A percentile compares a stretch with the other conserved stretches of the same genome.
Conservation (phyloP, 2,888 invertebrate species). For the Tanypteryx hageni region DNA sequence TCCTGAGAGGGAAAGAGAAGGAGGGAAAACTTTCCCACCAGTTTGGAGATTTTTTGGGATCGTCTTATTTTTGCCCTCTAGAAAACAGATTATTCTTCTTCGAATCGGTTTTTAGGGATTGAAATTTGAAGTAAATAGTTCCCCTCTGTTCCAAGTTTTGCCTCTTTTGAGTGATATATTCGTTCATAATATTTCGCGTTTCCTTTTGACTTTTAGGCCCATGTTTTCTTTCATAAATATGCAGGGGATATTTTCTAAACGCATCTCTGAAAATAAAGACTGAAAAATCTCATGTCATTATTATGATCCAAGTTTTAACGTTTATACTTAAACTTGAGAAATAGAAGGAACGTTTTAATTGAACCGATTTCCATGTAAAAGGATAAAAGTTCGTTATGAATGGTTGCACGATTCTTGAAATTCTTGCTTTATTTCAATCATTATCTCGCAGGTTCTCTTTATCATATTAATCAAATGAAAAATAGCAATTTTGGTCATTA, state of each 20-base stretch:
- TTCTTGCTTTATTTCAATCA: no score
- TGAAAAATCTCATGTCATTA: no score
- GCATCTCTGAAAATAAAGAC: no score
- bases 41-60: not conserved
- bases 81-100: constrained; percentile 24
- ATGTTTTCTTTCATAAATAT: not conserved
- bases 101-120: constrained; percentile 28
- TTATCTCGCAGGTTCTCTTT: no score
- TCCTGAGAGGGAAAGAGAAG: not conserved
- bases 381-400: no score
- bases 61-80: not conserved
- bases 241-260: not conserved
- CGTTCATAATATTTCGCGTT: not conserved
- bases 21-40: not conserved
- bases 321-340: no score
- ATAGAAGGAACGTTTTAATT: no score
- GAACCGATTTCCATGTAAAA: no score
- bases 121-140: constrained; percentile 32
- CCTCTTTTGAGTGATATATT: not conserved
- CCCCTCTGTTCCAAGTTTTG: not conserved
- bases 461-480: no score
- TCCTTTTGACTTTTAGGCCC: not conserved
- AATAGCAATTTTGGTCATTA: no score
- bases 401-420: no score
- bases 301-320: no score